phyloP scores from a whole-genome alignment of 2,113 vertebrate species.

The Silurus glanis region DNA sequence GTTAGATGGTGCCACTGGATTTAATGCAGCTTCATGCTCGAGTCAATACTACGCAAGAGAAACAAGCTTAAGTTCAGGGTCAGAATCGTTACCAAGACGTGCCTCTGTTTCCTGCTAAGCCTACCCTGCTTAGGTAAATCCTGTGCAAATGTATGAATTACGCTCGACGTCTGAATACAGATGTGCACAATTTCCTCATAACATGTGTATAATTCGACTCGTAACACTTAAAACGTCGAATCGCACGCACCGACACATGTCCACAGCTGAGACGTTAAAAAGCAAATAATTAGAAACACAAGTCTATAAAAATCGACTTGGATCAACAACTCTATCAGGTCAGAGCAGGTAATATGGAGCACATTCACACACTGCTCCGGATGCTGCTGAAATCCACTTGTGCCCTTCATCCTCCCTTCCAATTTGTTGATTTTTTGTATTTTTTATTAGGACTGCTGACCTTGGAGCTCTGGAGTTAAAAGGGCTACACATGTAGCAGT shows the following conservation, averaged over 20 bases:
- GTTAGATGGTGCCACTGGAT: neutral
- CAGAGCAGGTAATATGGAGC: neutral
- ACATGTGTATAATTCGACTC: neutral
- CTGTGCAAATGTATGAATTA: neutral
- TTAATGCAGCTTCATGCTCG: no score
- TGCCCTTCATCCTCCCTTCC: neutral
- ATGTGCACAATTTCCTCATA: neutral
- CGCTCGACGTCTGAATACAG: neutral
- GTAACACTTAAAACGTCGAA: neutral
- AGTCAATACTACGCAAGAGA: neutral
- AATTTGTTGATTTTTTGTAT: neutral
- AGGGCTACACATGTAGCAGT: neutral
- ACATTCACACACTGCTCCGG: neutral
- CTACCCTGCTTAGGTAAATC: neutral
- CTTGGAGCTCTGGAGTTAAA: conserved; percentile 3
- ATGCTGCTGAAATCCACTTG: neutral
- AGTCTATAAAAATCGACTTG: neutral
- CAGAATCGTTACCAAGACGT: neutral
- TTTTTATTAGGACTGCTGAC: neutral
- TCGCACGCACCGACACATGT: neutral
- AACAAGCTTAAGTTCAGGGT: neutral
- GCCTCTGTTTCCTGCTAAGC: neutral
- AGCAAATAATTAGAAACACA: conserved; percentile 9
- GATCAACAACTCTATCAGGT: conserved; percentile 14
- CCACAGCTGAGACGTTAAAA: neutral